phyloP scores from a whole-genome alignment of 2,888 invertebrate genomes.

The Strigamia crassipes region DNA sequence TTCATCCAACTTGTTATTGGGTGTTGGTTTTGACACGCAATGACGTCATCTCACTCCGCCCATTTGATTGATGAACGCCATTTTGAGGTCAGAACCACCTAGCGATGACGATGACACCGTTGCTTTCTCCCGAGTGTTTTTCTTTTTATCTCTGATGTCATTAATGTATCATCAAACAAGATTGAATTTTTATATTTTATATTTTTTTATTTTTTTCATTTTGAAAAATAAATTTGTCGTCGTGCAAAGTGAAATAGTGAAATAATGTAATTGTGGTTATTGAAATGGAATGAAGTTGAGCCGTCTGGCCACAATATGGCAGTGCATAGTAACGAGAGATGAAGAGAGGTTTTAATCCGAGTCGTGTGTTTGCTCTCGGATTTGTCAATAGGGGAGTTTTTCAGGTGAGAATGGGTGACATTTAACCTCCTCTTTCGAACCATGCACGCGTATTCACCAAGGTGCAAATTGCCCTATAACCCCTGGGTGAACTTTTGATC shows the following conservation, averaged over 20 bases:
- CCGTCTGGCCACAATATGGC: background rate
- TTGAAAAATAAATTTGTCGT: background rate
- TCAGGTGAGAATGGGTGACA: conserved; percentile 39
- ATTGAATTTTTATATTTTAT: too few relatives aligned
- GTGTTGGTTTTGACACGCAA: conserved; percentile 8
- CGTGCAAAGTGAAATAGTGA: too few relatives aligned
- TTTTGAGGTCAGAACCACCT: conserved; percentile 22
- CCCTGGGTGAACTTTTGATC: conserved; percentile 29
- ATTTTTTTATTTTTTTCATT: too few relatives aligned
- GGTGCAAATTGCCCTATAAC: conserved; percentile 36
- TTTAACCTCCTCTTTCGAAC: conserved; percentile 35
- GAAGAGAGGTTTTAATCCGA: conserved; percentile 25
- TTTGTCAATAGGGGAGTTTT: conserved; percentile 19
- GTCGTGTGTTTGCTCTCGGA: conserved; percentile 35
- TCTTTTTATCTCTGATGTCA: background rate
- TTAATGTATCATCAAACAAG: background rate
- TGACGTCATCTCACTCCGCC: conserved; percentile 17
- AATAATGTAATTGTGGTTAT: too few relatives aligned
- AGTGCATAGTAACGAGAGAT: conserved; percentile 19
- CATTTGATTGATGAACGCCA: conserved; percentile 37
- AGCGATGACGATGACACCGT: background rate
- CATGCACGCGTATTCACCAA: conserved; percentile 35
- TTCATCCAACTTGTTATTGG: conserved; percentile 10
- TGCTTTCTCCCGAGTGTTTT: background rate
- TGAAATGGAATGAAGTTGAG: background rate